phyloP scores from a whole-genome alignment of 2,888 invertebrate species.

The Dorcus parallelipipedus region DNA sequence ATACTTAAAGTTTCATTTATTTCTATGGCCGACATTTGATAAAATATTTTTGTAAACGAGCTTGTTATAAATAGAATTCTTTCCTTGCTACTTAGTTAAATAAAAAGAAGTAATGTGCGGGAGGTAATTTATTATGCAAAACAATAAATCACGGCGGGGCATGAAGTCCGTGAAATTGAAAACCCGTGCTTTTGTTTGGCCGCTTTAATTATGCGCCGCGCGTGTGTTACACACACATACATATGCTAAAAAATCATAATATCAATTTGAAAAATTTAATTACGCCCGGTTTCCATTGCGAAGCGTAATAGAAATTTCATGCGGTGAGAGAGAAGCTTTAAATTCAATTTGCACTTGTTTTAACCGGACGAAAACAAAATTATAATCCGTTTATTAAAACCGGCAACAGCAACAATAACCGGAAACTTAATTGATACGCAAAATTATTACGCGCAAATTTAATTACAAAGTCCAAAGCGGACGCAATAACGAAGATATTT shows the following conservation, averaged over 20 bases:
- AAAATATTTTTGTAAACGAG: too few species aligned
- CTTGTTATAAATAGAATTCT: too few species aligned
- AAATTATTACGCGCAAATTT: background rate
- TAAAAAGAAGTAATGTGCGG: too few species aligned
- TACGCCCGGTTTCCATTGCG: background rate
- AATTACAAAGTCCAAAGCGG: background rate
- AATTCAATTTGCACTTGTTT: background rate
- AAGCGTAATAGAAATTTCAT: background rate
- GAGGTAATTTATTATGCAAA: too few species aligned
- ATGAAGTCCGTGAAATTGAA: too few species aligned
- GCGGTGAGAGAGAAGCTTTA: background rate
- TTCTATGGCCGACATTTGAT: too few species aligned
- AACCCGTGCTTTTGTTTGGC: background rate
- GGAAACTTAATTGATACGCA: constrained; percentile 4
- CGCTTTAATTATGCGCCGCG: background rate
- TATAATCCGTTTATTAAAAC: constrained; percentile 1
- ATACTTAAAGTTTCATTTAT: too few species aligned
- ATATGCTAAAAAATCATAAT: background rate
- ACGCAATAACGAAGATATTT: background rate
- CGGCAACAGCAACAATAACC: background rate
- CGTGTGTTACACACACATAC: background rate
- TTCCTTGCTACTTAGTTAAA: too few species aligned
- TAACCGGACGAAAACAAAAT: background rate
- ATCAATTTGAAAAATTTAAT: background rate
- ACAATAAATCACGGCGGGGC: too few species aligned